Evolutionary conservation across 2,888 invertebrate species (phyloP).

Genomic region (Brachypalpus laphriformis): DNA sequence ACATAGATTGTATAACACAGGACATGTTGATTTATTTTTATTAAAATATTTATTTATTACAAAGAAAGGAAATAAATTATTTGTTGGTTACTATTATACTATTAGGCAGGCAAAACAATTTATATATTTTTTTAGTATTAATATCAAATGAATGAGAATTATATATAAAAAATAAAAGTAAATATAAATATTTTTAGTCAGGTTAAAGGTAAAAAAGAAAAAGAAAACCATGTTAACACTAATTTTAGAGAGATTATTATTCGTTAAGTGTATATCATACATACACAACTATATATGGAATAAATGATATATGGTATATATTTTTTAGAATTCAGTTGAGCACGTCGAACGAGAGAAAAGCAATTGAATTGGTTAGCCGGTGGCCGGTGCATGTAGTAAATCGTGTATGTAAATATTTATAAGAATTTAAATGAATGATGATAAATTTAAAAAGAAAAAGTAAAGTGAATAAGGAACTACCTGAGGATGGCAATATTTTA

Average conservation of each 20-base stretch:
- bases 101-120: constrained; percentile 22
- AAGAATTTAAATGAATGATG: background rate
- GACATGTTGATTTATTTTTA: constrained; percentile 41
- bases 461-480: background rate
- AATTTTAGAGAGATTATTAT: constrained; percentile 54
- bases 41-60: constrained; percentile 32
- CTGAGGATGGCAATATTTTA: constrained; percentile 17
- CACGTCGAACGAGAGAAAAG: background rate
- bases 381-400: background rate
- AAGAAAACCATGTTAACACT: constrained; percentile 63
- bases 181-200: constrained; percentile 16
- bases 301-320: constrained; percentile 6
- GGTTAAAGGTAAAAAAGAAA: constrained; percentile 3
- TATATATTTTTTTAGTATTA: constrained; percentile 44
- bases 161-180: constrained; percentile 15
- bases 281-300: constrained; percentile 26
- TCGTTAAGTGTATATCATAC: constrained; percentile 38
- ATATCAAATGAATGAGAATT: constrained; percentile 37
- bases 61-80: background rate
- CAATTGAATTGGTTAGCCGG: too few relatives aligned
- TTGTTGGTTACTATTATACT: constrained; percentile 51
- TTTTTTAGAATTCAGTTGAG: constrained; percentile 35
- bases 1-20: constrained; percentile 29
- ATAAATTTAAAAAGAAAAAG: too few relatives aligned
- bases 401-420: constrained; percentile 3